Evolutionary conservation across 1,140 invertebrate species (phyloP).

Genomic region (Copidosoma floridanum): DNA sequence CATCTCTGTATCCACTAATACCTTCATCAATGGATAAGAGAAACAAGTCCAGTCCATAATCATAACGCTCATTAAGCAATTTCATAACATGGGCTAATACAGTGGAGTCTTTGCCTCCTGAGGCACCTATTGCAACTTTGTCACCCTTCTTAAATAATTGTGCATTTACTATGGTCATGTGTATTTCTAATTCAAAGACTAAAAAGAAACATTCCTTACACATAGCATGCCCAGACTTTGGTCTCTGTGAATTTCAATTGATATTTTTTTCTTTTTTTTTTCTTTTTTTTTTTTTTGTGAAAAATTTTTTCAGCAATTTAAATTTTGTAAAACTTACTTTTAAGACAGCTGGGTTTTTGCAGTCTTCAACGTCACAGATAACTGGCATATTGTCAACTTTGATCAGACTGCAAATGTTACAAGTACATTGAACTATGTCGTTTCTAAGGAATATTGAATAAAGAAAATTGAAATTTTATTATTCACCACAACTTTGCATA

Average conservation of each 20-base stretch:
- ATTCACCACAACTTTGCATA: too few relatives aligned
- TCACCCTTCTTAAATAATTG: conserved; percentile 84
- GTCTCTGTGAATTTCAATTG: conserved; percentile 63
- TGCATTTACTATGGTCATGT: conserved; percentile 86
- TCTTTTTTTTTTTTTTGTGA: background rate
- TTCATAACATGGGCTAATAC: conserved; percentile 93
- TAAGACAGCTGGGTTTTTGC: conserved; percentile 8
- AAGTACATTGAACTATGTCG: too few relatives aligned
- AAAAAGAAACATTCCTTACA: conserved; percentile 95
- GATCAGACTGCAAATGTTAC: too few relatives aligned
- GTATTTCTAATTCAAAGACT: conserved; percentile 95
- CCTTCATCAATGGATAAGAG: conserved; percentile 98
- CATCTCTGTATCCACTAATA: conserved; percentile 86
- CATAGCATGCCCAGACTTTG: conserved; percentile 86
- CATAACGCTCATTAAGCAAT: conserved; percentile 84
- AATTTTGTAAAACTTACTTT: conserved; percentile 8
- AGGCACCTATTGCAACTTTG: conserved; percentile 92
- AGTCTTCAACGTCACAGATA: conserved; percentile 7
- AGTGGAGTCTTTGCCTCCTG: conserved; percentile 99
- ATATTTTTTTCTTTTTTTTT: background rate
- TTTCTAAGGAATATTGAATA: too few relatives aligned
- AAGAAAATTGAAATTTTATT: too few relatives aligned
- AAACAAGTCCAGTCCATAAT: conserved; percentile 89
- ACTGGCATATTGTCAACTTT: conserved; percentile 25
- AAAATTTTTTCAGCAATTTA: background rate